These are phyloP conservation scores for Sinotaia quadrata DNA, from an alignment of 2,888 invertebrate species.

Conservation along the genomic window DNA sequence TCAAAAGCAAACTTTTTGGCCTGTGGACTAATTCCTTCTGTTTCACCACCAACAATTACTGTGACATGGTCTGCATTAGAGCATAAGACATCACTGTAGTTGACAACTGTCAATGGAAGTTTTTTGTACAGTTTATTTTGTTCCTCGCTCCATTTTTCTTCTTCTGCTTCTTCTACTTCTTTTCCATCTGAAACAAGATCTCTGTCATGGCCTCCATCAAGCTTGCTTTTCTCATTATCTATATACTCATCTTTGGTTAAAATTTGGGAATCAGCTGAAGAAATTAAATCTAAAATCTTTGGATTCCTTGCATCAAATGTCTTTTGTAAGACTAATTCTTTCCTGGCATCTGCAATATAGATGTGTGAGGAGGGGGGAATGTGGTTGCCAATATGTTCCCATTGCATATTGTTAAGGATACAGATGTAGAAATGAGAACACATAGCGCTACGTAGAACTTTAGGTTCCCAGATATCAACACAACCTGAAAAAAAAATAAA, in stretches of 20 bases:
- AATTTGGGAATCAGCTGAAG: no score
- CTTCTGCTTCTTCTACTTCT: slow-evolving; percentile 17
- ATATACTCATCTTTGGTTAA: neutral
- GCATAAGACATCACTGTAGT: slow-evolving; percentile 45
- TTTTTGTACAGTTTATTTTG: slow-evolving; percentile 33
- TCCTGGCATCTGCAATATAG: slow-evolving; percentile 22
- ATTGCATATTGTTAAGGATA: slow-evolving; percentile 8
- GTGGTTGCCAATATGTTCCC: slow-evolving; percentile 18
- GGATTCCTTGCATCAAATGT: slow-evolving; percentile 4
- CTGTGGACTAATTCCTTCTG: slow-evolving; percentile 85
- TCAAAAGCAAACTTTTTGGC: slow-evolving; percentile 78
- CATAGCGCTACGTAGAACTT: slow-evolving; percentile 86
- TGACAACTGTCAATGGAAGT: slow-evolving; percentile 43
- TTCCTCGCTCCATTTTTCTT: slow-evolving; percentile 23
- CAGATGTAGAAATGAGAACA: slow-evolving; percentile 89
- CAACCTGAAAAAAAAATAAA: slow-evolving; percentile 77
- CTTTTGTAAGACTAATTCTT: neutral
- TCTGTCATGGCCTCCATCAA: neutral
- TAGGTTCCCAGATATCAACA: slow-evolving; percentile 90
- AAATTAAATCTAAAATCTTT: neutral
- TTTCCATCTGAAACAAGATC: neutral
- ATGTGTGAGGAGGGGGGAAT: neutral
- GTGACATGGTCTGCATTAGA: slow-evolving; percentile 71
- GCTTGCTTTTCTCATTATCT: neutral
- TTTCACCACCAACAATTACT: slow-evolving; percentile 90